Base-by-base conservation (phyloP, 2,797 vertebrate genomes). In the Champsocephalus gunnari region DNA sequence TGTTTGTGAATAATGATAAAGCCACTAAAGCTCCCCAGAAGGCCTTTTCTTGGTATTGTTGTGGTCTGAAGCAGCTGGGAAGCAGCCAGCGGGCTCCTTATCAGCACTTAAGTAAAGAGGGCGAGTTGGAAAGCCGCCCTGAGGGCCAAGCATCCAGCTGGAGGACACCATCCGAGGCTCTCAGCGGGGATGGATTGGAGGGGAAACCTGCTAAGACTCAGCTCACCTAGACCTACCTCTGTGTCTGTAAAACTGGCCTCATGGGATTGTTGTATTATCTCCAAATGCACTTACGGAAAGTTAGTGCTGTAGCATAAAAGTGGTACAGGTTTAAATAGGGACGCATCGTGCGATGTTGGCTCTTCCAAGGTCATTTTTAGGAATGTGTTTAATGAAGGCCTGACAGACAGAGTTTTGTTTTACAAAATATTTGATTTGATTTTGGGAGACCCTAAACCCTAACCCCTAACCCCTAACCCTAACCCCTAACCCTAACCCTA, bases 71-170 rank as follows among this genome's bases (percentile, higher is more conserved):
- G 74, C 13, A 69, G 78, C 75, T 90, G 90, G 87, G 82, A 66
- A 9, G 12, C 45, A 45, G 87, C 91, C 90, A 92, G 86, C 24
- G 10, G 24, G 21, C 77, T 83, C 77, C 83, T 93, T 92, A 92
- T 92, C 93, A 88, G 89, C 92, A 90, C 87, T 90, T 92, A 87
- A 84, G 58, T 17, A 45, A 74, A 67, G 56, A 85, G 73, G 67
- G 75, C 28, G 51, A 82, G 71, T 71, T 75, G 73, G 85, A 88
- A 91, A 89, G 49, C 83, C 81, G 84, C 75, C 87, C 84, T 81
- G 70, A 83, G 90, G 88, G 88, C 89, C 87, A 77, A 84, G 75
- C 68, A 87, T 79, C 89, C 75, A 90, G 71, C 81, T 14, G 1
- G 48, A 61, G 75, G 77, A 81, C 48, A 41, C 3, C 7, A 58